Conservation (phyloP, 2,888 invertebrate genomes). For the Hirtodrosophila duncani region DNA sequence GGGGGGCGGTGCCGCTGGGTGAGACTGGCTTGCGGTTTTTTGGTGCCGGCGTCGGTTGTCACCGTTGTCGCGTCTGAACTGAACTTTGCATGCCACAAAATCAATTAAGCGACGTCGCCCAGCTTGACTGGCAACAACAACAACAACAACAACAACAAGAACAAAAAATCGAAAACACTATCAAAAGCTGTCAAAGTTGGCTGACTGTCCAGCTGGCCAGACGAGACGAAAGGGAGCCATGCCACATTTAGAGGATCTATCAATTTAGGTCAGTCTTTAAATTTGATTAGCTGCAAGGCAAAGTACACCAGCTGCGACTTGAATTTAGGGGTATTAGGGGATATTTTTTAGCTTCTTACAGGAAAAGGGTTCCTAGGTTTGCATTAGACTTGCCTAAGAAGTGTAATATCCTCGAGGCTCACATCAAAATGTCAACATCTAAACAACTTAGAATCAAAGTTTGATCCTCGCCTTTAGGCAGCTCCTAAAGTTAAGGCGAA, state of each 20-base stretch:
- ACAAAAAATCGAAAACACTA: slow-evolving; percentile 16
- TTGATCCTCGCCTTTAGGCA: slow-evolving; percentile 50
- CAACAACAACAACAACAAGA: neutral
- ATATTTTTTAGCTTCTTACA: too few relatives aligned
- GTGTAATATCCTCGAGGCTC: slow-evolving; percentile 5
- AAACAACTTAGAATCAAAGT: slow-evolving; percentile 51
- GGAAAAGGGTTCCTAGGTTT: slow-evolving; percentile 1
- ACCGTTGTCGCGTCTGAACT: slow-evolving; percentile 27
- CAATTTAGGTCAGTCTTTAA: slow-evolving; percentile 45
- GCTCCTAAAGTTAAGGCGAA: slow-evolving; percentile 23
- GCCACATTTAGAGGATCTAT: slow-evolving; percentile 1
- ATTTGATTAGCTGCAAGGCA: slow-evolving; percentile 44
- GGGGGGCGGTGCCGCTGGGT: slow-evolving; percentile 9
- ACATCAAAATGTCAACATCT: slow-evolving; percentile 39
- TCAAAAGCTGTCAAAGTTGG: slow-evolving; percentile 52
- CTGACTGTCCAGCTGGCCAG: neutral
- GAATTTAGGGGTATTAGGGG: neutral
- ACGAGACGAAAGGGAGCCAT: neutral
- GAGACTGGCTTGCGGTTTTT: slow-evolving; percentile 51
- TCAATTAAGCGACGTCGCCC: slow-evolving; percentile 54
- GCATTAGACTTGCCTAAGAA: neutral
- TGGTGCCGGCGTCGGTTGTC: slow-evolving; percentile 11
- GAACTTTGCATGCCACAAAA: slow-evolving; percentile 61
- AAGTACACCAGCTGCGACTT: slow-evolving; percentile 19
- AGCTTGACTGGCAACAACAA: too few relatives aligned